These are phyloP conservation scores for Lycorma delicatula DNA, from an alignment of 1,140 invertebrate species.

Conservation along the genomic window DNA sequence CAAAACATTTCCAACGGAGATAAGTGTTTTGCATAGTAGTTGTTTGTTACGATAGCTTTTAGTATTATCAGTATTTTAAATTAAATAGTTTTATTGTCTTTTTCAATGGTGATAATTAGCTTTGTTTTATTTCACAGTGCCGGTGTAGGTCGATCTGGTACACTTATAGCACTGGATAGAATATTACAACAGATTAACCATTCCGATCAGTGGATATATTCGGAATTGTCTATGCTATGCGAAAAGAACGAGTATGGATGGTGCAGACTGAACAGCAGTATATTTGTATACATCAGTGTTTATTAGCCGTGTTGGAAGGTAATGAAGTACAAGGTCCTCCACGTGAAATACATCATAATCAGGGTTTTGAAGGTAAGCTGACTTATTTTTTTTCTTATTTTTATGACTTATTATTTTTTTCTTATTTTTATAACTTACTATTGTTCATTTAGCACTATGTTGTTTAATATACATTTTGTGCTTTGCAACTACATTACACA, in stretches of 20 bases:
- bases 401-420: no score
- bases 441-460: no score
- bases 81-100: no score
- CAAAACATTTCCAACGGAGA: no score
- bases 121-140: conserved; percentile 46
- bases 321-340: conserved; percentile 65
- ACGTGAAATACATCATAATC: conserved; percentile 80
- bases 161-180: conserved; percentile 89
- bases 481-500: no score
- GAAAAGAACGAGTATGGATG: conserved; percentile 96
- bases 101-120: no score
- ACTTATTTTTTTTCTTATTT: no score
- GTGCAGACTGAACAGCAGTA: conserved; percentile 95
- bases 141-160: conserved; percentile 82
- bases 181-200: conserved; percentile 78
- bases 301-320: conserved; percentile 86
- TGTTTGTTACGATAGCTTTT: no score
- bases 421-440: no score
- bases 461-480: no score
- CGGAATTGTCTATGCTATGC: conserved; percentile 92
- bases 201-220: conserved; percentile 88
- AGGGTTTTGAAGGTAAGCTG: conserved; percentile 83
- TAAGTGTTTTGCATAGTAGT: no score
- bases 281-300: conserved; percentile 92
- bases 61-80: no score